Evolutionary conservation across 2,888 invertebrate genomes (phyloP).

Genomic region (Brachynemurus nebulosus): DNA sequence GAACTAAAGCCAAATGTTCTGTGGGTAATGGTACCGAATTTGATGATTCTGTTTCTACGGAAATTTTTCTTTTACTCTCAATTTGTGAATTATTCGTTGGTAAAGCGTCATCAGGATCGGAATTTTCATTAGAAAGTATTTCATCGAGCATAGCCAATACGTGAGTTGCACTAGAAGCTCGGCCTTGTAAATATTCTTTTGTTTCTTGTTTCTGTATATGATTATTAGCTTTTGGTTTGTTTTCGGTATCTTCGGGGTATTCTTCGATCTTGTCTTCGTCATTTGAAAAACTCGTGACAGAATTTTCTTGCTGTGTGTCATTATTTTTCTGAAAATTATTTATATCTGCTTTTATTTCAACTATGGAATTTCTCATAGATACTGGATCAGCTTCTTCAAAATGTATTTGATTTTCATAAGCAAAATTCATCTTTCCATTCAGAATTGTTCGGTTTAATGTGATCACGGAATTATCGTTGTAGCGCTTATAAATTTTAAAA

Average conservation of each 20-base stretch:
- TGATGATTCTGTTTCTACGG: constrained; percentile 22
- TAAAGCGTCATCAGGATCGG: constrained; percentile 16
- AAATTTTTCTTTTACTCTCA: constrained; percentile 20
- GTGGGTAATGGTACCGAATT: constrained; percentile 13
- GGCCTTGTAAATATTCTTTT: not conserved
- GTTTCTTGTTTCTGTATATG: not conserved
- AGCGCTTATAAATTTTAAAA: constrained; percentile 17
- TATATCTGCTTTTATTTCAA: not conserved
- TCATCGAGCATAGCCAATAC: not conserved
- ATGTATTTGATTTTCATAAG: not conserved
- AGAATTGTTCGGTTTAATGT: not conserved
- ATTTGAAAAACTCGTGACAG: not conserved
- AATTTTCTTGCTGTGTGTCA: not conserved
- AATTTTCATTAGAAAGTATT: not conserved
- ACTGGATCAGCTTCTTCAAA: not conserved
- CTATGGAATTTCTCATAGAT: not conserved
- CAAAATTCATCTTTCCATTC: constrained; percentile 2
- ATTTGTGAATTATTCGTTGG: constrained; percentile 15
- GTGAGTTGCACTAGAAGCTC: not conserved
- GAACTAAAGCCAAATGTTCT: constrained; percentile 6
- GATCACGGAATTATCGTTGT: not conserved
- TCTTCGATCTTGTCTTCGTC: not conserved
- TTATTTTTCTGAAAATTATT: no score
- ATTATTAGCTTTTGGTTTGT: no score
- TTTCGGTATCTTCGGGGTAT: not conserved